A percentile compares a stretch with the other conserved stretches of the same genome.
phyloP scores from a whole-genome alignment of 2,888 invertebrate genomes.

The Amaurobius ferox region DNA sequence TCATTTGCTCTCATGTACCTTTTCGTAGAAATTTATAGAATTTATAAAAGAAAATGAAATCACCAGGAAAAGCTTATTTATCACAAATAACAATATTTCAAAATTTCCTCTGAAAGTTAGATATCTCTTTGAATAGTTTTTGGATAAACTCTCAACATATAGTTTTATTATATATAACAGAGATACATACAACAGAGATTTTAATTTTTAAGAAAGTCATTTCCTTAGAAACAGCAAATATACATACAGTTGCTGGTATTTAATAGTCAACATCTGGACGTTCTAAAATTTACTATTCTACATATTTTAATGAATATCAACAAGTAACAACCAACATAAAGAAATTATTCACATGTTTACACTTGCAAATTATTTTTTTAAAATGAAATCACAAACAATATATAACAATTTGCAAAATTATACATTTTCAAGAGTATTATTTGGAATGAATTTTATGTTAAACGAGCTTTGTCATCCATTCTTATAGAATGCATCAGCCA shows the following conservation, averaged over 20 bases:
- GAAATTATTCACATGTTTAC: background rate
- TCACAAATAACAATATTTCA: background rate
- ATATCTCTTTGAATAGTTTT: background rate
- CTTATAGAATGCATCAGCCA: slow-evolving; percentile 1
- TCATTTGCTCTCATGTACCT: too few species aligned
- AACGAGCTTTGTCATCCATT: background rate
- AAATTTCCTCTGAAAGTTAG: background rate
- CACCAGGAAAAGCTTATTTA: background rate
- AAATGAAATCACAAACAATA: background rate
- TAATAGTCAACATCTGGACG: slow-evolving; percentile 57
- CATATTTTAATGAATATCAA: slow-evolving; percentile 16
- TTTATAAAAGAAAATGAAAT: background rate
- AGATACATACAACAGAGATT: background rate
- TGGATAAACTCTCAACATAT: background rate
- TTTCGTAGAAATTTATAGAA: too few species aligned
- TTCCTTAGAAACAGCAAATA: slow-evolving; percentile 37
- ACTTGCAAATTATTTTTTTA: background rate
- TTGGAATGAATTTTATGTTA: background rate
- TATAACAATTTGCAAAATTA: background rate
- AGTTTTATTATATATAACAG: background rate
- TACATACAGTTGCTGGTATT: slow-evolving; percentile 32
- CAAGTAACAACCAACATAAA: slow-evolving; percentile 30
- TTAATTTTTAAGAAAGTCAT: slow-evolving; percentile 9
- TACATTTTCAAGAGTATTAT: background rate
- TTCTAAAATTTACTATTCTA: slow-evolving; percentile 27